Conservation (phyloP, 2,113 vertebrate species). For the Narcine bancroftii region DNA sequence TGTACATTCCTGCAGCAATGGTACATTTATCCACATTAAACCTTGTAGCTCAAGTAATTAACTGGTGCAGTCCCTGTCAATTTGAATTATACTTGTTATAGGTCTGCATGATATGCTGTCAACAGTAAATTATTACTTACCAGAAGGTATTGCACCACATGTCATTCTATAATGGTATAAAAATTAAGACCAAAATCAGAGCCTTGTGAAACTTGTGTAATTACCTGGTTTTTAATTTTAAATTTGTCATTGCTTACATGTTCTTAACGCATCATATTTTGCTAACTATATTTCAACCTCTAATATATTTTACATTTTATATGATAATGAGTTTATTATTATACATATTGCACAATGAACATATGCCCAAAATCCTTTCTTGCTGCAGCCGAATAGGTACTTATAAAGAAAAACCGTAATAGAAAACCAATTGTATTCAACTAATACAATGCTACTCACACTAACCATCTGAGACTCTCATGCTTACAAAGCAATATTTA, state of each 20-base stretch:
- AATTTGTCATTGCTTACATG: not conserved
- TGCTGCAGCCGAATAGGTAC: too few relatives aligned
- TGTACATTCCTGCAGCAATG: not conserved
- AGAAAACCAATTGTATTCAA: too few relatives aligned
- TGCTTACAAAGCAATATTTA: too few relatives aligned
- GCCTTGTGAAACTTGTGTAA: not conserved
- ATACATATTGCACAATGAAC: too few relatives aligned
- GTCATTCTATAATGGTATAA: not conserved
- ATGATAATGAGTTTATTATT: too few relatives aligned
- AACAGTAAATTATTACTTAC: not conserved
- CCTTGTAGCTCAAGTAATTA: not conserved
- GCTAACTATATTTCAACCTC: too few relatives aligned
- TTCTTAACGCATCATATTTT: not conserved
- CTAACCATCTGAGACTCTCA: too few relatives aligned
- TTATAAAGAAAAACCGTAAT: too few relatives aligned
- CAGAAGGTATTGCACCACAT: not conserved
- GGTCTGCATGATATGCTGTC: not conserved
- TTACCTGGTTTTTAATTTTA: too few relatives aligned
- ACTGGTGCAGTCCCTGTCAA: not conserved
- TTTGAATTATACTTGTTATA: not conserved
- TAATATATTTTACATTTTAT: too few relatives aligned
- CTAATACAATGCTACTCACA: too few relatives aligned
- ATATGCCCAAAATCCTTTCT: too few relatives aligned
- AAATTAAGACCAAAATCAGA: not conserved
- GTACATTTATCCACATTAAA: not conserved